phyloP scores from a whole-genome alignment of 2,797 vertebrate species.

The Onychomys arenicola region DNA sequence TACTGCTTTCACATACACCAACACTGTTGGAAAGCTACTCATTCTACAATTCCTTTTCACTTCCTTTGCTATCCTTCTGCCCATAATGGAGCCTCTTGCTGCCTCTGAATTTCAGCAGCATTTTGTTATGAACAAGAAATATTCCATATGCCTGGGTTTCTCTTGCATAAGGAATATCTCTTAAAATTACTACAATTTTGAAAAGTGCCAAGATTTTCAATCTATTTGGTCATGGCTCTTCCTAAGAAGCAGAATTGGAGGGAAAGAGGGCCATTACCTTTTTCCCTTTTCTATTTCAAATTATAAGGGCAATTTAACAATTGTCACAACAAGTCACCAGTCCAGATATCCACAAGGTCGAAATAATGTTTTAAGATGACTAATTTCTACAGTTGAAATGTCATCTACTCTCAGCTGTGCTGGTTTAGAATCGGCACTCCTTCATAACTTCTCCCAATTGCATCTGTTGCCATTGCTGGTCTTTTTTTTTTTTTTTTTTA shows the following conservation, averaged over 20 bases:
- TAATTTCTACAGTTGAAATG: slow-evolving; percentile 71
- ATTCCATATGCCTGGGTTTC: slow-evolving; percentile 34
- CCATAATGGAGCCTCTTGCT: slow-evolving; percentile 29
- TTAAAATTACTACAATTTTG: slow-evolving; percentile 68
- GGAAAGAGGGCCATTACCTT: not conserved
- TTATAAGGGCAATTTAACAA: slow-evolving; percentile 62
- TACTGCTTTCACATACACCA: not conserved
- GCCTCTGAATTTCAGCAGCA: not conserved
- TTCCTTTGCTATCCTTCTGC: not conserved
- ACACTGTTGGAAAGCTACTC: not conserved
- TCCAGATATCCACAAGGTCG: not conserved
- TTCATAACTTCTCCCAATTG: slow-evolving; percentile 72
- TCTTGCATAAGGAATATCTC: slow-evolving; percentile 56
- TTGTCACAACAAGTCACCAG: slow-evolving; percentile 46
- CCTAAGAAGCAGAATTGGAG: not conserved
- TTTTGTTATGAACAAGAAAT: slow-evolving; percentile 62
- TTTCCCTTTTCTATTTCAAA: slow-evolving; percentile 43
- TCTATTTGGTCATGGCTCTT: slow-evolving; percentile 49
- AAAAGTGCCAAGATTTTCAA: slow-evolving; percentile 56
- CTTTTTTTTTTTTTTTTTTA: no score
- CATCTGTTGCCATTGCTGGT: slow-evolving; percentile 76
- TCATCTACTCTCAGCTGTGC: slow-evolving; percentile 76
- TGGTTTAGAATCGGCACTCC: slow-evolving; percentile 68
- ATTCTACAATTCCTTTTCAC: not conserved
- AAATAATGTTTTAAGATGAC: slow-evolving; percentile 6